Evolutionary conservation across 1,140 invertebrate species (phyloP).

Genomic region (Melipona quadrifasciata): DNA sequence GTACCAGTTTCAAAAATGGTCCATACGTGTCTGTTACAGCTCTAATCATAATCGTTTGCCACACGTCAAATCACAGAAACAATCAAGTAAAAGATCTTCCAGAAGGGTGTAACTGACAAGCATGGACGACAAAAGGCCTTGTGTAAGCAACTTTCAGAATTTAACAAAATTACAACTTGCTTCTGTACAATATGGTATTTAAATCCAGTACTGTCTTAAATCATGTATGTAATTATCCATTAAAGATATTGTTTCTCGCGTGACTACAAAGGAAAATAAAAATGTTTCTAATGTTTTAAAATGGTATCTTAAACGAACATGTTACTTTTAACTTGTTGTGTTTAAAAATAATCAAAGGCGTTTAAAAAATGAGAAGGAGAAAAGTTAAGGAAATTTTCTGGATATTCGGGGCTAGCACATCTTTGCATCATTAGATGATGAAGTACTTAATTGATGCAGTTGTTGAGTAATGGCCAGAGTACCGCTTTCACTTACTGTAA

Average conservation of each 20-base stretch:
- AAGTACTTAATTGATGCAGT: constrained; percentile 83
- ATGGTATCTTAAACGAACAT: neutral
- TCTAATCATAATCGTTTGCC: constrained; percentile 2
- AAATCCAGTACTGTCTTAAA: constrained; percentile 46
- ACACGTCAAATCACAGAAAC: neutral
- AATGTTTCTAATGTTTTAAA: constrained; percentile 28
- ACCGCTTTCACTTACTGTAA: constrained; percentile 86
- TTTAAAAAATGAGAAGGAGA: constrained; percentile 23
- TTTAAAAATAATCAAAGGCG: constrained; percentile 38
- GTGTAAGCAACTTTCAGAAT: constrained; percentile 43
- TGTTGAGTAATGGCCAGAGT: constrained; percentile 88
- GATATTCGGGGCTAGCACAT: constrained; percentile 76
- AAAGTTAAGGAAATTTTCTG: constrained; percentile 40
- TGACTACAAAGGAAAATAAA: neutral
- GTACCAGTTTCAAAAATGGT: constrained; percentile 38
- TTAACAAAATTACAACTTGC: constrained; percentile 52
- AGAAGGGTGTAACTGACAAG: constrained; percentile 45
- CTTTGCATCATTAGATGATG: constrained; percentile 77
- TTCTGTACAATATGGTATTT: constrained; percentile 31
- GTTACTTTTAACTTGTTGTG: neutral
- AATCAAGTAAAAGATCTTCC: neutral
- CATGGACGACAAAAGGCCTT: constrained; percentile 58
- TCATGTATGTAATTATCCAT: constrained; percentile 9
- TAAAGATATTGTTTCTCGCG: constrained; percentile 22
- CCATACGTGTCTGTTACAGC: constrained; percentile 49